Evolutionary conservation across 1,140 invertebrate species (phyloP), one percentile per base, ranked within the genome.

Genomic region (Zelostemma sp.): DNA sequence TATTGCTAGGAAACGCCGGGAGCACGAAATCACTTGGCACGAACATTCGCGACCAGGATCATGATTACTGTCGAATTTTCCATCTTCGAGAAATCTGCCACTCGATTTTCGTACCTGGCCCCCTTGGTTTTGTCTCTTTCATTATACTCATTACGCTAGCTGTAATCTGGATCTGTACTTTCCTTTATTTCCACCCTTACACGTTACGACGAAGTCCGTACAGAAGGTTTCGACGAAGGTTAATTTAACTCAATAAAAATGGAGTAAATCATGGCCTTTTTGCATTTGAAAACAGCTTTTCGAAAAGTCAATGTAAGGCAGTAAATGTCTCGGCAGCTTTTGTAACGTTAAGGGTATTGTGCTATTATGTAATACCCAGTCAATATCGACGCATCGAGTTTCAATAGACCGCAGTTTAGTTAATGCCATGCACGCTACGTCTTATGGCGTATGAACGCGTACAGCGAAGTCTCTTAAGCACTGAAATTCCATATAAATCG

Each of bases 101-200:
- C 38, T 69, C 63, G 18, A 69, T 58, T 47, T 64, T 78, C 12
- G 50, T 73, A 16, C 73, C 73, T 3, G 66, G 63, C 18, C 64
- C 66, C 3, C 40, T 73, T 15, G 51, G 65, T 16, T 21, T 78
- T 31, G 51, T 74, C 43, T 78, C 68, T 61, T 78, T 80, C 55
- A 55, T 46, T 8, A 55, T 78, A 19, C 63, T 80, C 45, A 74
- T 80, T 45, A 35, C 74, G 49, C n/a, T 73, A 48, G 72, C 63
- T 17, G 50, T 78, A 38, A 67, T 41, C 47, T 76, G 68, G 60
- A 64, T 71, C 38, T 50, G 68, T 50, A 62, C 73, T 41, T 54
- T 71, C 21, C 16, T 55, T 8, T 35, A 72, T 31, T 67, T 74
- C 31, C 64, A 56, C 21, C 73, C 54, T 59, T 68, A 64, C 54